Evolutionary conservation across 2,113 vertebrate genomes (phyloP).

Genomic region (Oreotrochilus melanogaster): DNA sequence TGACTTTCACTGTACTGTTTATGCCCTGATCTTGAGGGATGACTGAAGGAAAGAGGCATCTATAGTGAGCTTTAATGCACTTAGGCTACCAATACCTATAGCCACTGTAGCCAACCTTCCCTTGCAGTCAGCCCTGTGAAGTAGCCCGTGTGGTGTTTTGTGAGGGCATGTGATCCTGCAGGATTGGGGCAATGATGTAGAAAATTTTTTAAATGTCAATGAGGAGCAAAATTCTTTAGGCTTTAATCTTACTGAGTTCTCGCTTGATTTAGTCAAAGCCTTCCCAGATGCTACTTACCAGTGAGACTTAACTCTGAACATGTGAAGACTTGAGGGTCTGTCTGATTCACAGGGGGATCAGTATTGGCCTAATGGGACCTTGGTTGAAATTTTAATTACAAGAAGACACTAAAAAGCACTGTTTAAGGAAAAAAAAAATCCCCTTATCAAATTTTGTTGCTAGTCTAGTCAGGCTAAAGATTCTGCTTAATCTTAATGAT

Average conservation of each 20-base stretch:
- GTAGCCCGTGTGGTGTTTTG: not conserved
- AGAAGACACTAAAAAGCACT: conserved; percentile 34
- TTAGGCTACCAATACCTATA: not conserved
- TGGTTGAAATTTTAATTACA: conserved; percentile 63
- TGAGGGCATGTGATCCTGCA: not conserved
- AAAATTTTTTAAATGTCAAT: not conserved
- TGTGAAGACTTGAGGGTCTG: conserved; percentile 44
- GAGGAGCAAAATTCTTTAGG: conserved; percentile 31
- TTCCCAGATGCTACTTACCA: conserved; percentile 27
- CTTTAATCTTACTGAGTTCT: conserved; percentile 35
- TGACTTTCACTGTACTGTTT: not conserved
- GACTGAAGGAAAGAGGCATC: not conserved
- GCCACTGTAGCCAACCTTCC: not conserved
- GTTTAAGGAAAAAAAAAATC: conserved; percentile 10
- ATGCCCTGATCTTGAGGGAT: not conserved
- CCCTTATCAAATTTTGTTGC: conserved; percentile 42
- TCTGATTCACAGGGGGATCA: conserved; percentile 15
- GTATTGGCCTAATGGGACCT: conserved; percentile 42
- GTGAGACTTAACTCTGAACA: conserved; percentile 34
- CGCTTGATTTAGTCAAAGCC: conserved; percentile 1
- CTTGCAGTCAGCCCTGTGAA: not conserved
- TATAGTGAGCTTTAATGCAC: not conserved
- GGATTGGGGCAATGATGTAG: not conserved
- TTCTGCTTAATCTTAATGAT: conserved; percentile 68
- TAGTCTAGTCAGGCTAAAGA: conserved; percentile 54